These are phyloP conservation scores for Prunella strophiata DNA, from an alignment of 2,797 vertebrate genomes.

Conservation along the genomic window DNA sequence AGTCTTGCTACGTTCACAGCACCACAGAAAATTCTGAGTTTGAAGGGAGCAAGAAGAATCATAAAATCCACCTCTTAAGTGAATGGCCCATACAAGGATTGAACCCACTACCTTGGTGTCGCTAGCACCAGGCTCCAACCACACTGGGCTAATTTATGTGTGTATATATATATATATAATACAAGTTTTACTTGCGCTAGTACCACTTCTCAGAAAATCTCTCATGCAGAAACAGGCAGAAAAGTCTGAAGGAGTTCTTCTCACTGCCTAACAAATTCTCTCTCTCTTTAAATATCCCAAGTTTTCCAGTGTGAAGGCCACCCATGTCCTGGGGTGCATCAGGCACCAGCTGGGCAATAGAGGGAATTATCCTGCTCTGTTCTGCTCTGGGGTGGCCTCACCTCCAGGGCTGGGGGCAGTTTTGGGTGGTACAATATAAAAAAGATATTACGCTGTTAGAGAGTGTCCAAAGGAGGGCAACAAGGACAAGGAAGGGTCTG, in stretches of 20 bases:
- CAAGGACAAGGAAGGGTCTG: background rate
- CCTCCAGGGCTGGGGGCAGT: rapidly evolving
- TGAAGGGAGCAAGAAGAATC: background rate
- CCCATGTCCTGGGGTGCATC: rapidly evolving
- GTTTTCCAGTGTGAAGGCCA: rapidly evolving
- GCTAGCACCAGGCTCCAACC: background rate
- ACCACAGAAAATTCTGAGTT: background rate
- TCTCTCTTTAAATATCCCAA: background rate
- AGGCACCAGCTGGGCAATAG: rapidly evolving
- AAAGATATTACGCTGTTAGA: background rate
- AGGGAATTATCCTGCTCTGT: background rate
- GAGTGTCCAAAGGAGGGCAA: background rate
- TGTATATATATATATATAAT: background rate
- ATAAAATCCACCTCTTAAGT: background rate
- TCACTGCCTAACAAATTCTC: background rate
- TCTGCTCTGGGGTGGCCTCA: rapidly evolving
- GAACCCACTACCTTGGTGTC: background rate
- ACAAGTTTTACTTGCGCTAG: background rate
- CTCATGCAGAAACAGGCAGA: background rate
- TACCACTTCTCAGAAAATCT: background rate
- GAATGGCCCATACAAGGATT: background rate
- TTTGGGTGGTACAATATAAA: background rate
- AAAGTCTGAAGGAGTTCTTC: background rate
- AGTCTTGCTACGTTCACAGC: background rate
- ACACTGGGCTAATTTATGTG: too few species aligned